These are phyloP conservation scores for Uromys caudimaculatus DNA, from an alignment of 2,797 vertebrate genomes.

Conservation along the genomic window DNA sequence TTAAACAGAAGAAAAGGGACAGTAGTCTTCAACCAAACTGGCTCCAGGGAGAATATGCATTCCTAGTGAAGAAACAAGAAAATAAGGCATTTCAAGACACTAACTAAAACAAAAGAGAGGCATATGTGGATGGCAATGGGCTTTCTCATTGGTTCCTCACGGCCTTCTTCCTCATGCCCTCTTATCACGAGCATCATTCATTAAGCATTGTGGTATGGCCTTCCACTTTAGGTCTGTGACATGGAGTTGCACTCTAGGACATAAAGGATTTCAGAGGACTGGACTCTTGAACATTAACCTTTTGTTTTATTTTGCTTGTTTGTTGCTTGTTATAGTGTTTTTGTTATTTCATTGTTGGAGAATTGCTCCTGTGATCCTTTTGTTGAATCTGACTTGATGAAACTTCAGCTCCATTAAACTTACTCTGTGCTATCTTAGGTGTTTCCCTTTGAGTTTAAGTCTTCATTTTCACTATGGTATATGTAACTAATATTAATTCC, in stretches of 20 bases:
- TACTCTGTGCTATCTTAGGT: too few species aligned
- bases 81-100: background rate
- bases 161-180: fast-evolving
- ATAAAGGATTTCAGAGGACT: fast-evolving
- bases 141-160: background rate
- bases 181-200: fast-evolving
- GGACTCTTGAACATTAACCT: background rate
- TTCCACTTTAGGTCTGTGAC: background rate
- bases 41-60: background rate
- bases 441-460: background rate
- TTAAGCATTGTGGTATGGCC: fast-evolving
- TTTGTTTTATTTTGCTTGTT: background rate
- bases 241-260: background rate
- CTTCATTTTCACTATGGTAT: background rate
- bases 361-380: background rate
- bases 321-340: background rate
- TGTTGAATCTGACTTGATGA: background rate
- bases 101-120: background rate
- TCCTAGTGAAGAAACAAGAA: background rate
- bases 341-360: background rate
- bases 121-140: background rate
- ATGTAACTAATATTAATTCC: background rate
- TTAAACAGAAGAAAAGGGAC: background rate
- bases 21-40: background rate
- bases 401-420: background rate